Evolutionary conservation across 2,113 vertebrate genomes (phyloP).

Genomic region (Macquaria ambigua): DNA sequence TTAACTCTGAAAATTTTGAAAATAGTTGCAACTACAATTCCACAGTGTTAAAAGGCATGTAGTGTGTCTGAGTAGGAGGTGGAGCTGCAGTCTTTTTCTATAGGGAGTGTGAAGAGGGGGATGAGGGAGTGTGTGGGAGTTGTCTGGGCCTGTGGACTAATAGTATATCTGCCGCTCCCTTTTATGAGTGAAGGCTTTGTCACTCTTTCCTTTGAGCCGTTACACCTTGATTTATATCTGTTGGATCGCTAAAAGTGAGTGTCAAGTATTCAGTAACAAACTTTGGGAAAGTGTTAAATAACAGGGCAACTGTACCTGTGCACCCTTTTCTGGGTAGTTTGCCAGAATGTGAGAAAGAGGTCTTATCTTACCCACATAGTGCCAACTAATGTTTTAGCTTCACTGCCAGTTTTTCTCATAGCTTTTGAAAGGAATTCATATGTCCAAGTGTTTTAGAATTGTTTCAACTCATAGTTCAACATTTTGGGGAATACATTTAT

Average conservation of each 20-base stretch:
- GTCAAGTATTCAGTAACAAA: neutral
- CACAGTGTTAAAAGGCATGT: constrained; percentile 7
- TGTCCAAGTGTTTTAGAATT: neutral
- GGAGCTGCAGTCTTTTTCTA: constrained; percentile 28
- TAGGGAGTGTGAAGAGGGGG: constrained; percentile 9
- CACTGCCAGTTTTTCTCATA: neutral
- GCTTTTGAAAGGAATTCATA: neutral
- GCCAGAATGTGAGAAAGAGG: neutral
- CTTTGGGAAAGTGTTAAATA: neutral
- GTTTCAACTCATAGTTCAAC: neutral
- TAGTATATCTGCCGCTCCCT: constrained; percentile 27
- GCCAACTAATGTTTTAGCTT: neutral
- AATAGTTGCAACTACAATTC: neutral
- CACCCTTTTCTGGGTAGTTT: neutral
- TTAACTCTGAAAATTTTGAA: neutral
- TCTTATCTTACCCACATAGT: neutral
- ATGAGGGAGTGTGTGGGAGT: constrained; percentile 15
- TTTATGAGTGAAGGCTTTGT: constrained; percentile 39
- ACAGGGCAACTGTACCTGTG: neutral
- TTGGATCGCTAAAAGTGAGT: neutral
- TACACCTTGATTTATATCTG: constrained; percentile 14
- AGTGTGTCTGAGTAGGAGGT: constrained; percentile 4
- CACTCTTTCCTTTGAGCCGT: constrained; percentile 27
- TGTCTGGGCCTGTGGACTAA: constrained; percentile 54
- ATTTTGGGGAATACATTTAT: neutral